phyloP scores from a whole-genome alignment of 2,888 invertebrate genomes.

The Pogonocherus hispidulus region DNA sequence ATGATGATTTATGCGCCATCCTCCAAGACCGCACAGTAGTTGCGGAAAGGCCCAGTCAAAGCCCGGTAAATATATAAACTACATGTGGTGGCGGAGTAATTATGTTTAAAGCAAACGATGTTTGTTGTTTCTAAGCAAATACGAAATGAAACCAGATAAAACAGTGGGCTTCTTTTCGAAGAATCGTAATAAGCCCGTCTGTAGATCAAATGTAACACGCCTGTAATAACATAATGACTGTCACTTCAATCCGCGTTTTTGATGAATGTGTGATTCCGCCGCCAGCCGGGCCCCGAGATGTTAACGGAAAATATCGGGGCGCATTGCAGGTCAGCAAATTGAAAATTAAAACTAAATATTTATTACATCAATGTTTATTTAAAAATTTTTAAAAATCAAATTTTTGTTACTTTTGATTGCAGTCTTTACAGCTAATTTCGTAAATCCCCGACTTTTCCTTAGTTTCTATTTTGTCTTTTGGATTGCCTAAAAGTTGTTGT shows the following conservation, averaged over 20 bases:
- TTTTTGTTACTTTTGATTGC: too few species aligned
- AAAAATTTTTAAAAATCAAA: too few species aligned
- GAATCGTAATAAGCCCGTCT: slow-evolving; percentile 60
- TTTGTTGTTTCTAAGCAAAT: slow-evolving; percentile 66
- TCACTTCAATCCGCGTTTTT: slow-evolving; percentile 64
- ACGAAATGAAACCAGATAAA: slow-evolving; percentile 63
- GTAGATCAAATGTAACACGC: slow-evolving; percentile 66
- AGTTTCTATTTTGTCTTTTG: too few species aligned
- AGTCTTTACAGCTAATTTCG: too few species aligned
- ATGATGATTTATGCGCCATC: slow-evolving; percentile 51
- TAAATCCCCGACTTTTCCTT: too few species aligned
- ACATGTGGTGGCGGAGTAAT: slow-evolving; percentile 62
- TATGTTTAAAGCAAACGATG: slow-evolving; percentile 61
- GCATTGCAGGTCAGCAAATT: background rate
- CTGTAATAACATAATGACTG: slow-evolving; percentile 68
- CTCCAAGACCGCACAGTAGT: slow-evolving; percentile 49
- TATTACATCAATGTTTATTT: too few species aligned
- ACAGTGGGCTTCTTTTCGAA: slow-evolving; percentile 58
- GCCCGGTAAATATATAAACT: slow-evolving; percentile 59
- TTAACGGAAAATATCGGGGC: slow-evolving; percentile 9
- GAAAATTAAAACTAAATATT: too few species aligned
- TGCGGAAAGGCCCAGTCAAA: slow-evolving; percentile 50
- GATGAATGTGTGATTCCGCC: slow-evolving; percentile 58
- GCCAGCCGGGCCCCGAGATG: slow-evolving; percentile 27
- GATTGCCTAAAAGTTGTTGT: too few species aligned